Conservation (phyloP, 2,113 vertebrate species). For the Megaceryle maxima region DNA sequence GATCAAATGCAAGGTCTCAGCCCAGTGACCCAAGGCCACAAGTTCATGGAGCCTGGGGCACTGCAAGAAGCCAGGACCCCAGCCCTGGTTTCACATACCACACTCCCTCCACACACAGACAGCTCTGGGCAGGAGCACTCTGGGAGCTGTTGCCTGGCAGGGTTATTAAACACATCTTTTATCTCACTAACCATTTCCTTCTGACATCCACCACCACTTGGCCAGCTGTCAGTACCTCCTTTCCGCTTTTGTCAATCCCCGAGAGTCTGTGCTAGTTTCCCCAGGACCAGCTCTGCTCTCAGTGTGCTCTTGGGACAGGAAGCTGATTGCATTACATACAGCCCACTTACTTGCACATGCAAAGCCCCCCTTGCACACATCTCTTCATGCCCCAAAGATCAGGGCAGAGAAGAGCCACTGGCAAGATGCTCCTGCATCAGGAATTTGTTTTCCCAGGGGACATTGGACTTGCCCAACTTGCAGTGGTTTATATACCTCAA, state of each 20-base stretch:
- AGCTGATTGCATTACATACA: neutral
- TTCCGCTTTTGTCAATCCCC: neutral
- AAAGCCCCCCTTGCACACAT: neutral
- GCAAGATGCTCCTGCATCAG: neutral
- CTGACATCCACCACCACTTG: neutral
- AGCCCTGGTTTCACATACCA: neutral
- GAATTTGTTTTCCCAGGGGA: neutral
- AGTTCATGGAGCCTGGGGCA: rapidly evolving
- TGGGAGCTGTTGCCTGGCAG: neutral
- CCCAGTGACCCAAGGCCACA: neutral
- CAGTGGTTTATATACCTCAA: neutral
- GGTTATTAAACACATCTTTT: slow-evolving; percentile 1
- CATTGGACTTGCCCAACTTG: neutral
- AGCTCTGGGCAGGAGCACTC: neutral
- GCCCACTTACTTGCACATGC: rapidly evolving
- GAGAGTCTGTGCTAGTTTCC: neutral
- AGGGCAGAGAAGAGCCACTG: neutral
- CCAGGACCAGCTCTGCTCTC: neutral
- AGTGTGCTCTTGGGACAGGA: neutral
- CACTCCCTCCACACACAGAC: neutral
- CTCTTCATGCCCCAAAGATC: neutral
- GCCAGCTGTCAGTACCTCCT: neutral
- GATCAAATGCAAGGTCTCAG: neutral
- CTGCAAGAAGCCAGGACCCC: neutral
- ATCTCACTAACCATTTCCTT: neutral